Evolutionary conservation across 2,113 vertebrate genomes (phyloP).

Genomic region (Anas platyrhynchos): DNA sequence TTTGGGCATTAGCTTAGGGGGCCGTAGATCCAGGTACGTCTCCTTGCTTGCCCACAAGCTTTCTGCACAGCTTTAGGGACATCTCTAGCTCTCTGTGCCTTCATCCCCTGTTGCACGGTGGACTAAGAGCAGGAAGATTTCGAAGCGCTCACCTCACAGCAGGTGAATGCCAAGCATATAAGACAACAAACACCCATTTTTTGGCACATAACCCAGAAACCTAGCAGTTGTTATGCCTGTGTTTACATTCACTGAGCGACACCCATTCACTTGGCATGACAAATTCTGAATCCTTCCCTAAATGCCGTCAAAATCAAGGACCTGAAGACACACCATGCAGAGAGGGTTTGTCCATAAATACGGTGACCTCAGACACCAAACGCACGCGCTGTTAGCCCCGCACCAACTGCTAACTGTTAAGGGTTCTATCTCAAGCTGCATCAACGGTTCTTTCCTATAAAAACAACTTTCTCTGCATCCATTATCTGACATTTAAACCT

Average conservation of each 20-base stretch:
- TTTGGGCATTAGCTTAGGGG: background rate
- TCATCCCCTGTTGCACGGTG: fast-evolving
- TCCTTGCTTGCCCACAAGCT: background rate
- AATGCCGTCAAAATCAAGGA: background rate
- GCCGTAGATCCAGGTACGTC: background rate
- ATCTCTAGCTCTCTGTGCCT: background rate
- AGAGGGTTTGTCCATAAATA: background rate
- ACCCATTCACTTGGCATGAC: fast-evolving
- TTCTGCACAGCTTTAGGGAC: background rate
- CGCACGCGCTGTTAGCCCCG: background rate
- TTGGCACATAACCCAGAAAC: background rate
- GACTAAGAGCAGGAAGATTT: background rate
- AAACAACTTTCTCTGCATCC: background rate
- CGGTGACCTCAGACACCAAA: background rate
- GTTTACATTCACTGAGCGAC: background rate
- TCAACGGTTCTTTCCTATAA: background rate
- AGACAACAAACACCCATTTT: fast-evolving
- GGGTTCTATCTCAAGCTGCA: background rate
- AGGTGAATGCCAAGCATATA: background rate
- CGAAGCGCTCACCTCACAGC: background rate
- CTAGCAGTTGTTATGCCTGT: background rate
- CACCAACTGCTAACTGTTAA: background rate
- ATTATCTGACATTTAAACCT: background rate
- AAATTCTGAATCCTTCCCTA: background rate
- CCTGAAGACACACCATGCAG: background rate